Evolutionary conservation across 2,797 vertebrate genomes (phyloP).

Genomic region (Hybognathus amarus): DNA sequence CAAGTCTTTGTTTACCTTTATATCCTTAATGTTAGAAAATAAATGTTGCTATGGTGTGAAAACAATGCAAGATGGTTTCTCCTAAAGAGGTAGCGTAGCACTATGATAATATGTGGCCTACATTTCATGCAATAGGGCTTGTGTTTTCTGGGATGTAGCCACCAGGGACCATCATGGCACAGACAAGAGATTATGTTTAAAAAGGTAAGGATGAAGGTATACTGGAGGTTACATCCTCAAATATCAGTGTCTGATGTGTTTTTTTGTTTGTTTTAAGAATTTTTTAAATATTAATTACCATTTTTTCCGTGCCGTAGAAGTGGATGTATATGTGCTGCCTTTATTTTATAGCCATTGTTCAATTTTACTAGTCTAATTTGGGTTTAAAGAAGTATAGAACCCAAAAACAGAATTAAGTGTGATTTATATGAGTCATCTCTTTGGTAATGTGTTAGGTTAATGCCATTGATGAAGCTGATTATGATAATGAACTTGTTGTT

Average conservation of each 20-base stretch:
- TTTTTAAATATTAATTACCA: constrained; percentile 30
- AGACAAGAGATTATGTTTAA: constrained; percentile 63
- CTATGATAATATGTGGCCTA: constrained; percentile 71
- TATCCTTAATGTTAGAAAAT: constrained; percentile 53
- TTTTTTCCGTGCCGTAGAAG: constrained; percentile 48
- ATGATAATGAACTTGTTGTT: constrained; percentile 59
- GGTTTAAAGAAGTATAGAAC: constrained; percentile 67
- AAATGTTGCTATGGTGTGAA: constrained; percentile 47
- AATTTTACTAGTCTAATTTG: constrained; percentile 66
- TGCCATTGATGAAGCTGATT: constrained; percentile 67
- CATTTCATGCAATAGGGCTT: constrained; percentile 63
- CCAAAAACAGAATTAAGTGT: constrained; percentile 59
- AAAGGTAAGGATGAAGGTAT: constrained; percentile 52
- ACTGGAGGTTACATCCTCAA: constrained; percentile 36
- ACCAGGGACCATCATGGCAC: constrained; percentile 42
- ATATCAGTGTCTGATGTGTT: constrained; percentile 23
- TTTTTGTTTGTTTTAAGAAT: constrained; percentile 37
- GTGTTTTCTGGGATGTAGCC: constrained; percentile 49
- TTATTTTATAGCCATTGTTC: constrained; percentile 69
- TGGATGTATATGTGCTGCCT: constrained; percentile 47
- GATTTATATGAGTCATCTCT: constrained; percentile 66
- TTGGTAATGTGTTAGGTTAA: constrained; percentile 74
- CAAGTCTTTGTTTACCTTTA: constrained; percentile 53
- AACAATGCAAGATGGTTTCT: constrained; percentile 36
- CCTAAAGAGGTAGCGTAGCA: constrained; percentile 70